A percentile compares a stretch with the other conserved stretches of the same genome.
Conservation (phyloP, 1,140 invertebrate genomes). For the Heliconius hermathena region DNA sequence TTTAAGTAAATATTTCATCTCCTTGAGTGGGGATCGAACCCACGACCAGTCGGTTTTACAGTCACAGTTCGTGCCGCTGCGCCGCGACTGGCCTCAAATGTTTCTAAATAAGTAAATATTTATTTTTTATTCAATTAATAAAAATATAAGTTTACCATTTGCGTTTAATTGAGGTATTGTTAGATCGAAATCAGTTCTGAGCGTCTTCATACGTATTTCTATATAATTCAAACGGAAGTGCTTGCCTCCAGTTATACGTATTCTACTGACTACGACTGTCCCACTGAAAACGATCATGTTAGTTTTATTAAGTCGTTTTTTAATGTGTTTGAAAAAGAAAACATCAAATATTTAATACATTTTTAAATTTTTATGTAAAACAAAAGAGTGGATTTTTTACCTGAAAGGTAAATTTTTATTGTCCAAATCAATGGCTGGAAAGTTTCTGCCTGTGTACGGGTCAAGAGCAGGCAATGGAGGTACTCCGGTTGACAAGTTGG, state of each 20-base stretch:
- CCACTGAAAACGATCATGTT: neutral
- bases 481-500: neutral
- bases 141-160: constrained; percentile 18
- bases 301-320: neutral
- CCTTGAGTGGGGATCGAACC: too few relatives aligned
- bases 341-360: neutral
- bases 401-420: neutral
- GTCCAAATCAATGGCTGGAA: neutral
- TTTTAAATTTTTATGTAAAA: neutral
- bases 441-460: neutral
- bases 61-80: too few relatives aligned
- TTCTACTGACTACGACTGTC: neutral
- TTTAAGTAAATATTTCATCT: too few relatives aligned
- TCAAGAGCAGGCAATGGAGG: neutral
- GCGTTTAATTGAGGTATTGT: constrained; percentile 23
- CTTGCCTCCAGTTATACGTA: neutral
- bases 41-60: too few relatives aligned
- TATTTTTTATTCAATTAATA: too few relatives aligned
- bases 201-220: constrained; percentile 25
- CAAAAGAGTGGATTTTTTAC: neutral
- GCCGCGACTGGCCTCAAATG: too few relatives aligned
- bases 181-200: constrained; percentile 38
- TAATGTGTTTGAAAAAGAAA: neutral
- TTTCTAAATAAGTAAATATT: too few relatives aligned
- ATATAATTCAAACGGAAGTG: neutral